Conservation (phyloP, 2,113 vertebrate genomes). For the Tangachromis dhanisi region DNA sequence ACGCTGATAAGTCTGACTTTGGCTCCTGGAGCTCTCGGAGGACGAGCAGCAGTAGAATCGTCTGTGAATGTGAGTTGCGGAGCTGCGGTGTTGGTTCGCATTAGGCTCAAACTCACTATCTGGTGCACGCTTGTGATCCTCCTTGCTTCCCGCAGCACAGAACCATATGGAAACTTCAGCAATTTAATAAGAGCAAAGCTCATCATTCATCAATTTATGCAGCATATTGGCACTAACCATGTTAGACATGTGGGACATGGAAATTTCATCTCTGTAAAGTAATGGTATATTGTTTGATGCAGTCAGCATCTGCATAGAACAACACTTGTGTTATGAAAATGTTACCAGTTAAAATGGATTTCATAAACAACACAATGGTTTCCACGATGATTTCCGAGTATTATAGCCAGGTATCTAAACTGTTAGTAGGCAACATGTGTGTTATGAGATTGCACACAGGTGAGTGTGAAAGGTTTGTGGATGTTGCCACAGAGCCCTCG, state of each 20-base stretch:
- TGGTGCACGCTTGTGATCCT: not conserved
- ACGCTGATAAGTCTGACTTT: not conserved
- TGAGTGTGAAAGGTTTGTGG: not conserved
- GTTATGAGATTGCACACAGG: not conserved
- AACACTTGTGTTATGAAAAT: not conserved
- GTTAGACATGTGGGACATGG: not conserved
- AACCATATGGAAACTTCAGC: not conserved
- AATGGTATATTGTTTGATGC: not conserved
- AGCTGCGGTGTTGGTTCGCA: not conserved
- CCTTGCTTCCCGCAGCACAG: not conserved
- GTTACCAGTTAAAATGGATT: not conserved
- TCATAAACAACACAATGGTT: not conserved
- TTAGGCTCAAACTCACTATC: not conserved
- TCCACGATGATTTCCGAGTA: not conserved
- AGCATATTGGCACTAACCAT: not conserved
- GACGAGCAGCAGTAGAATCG: not conserved
- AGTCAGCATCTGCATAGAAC: not conserved
- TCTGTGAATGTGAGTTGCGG: not conserved
- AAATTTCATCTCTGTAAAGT: not conserved
- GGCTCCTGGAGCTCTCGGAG: not conserved
- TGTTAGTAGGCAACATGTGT: not conserved
- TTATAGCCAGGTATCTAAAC: not conserved
- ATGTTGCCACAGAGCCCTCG: not conserved
- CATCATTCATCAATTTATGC: not conserved
- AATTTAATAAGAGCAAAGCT: not conserved